Evolutionary conservation across 1,140 invertebrate species (phyloP).

Genomic region (Camponotus pennsylvanicus): DNA sequence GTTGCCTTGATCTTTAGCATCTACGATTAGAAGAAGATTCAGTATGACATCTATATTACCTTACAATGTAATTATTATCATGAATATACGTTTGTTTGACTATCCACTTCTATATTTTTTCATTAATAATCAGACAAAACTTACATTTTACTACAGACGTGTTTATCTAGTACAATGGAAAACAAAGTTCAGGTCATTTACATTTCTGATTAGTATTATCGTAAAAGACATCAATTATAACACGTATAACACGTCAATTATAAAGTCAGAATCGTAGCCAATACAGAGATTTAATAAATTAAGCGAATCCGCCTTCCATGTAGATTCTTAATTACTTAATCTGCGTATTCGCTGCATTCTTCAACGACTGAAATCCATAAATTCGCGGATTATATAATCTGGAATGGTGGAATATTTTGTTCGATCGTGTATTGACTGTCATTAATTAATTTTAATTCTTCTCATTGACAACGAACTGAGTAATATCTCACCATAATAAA

Average conservation of each 20-base stretch:
- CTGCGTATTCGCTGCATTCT: neutral
- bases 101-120: neutral
- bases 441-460: slow-evolving; percentile 12
- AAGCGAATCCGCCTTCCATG: neutral
- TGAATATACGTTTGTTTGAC: neutral
- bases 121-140: neutral
- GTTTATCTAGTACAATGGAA: neutral
- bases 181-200: neutral
- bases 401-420: neutral
- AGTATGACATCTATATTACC: neutral
- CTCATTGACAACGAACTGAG: neutral
- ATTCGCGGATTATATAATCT: neutral
- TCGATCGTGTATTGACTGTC: neutral
- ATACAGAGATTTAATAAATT: neutral
- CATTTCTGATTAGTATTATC: neutral
- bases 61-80: neutral
- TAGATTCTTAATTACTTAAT: neutral
- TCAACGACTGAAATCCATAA: neutral
- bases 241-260: no score
- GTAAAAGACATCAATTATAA: slow-evolving; percentile 1
- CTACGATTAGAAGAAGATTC: neutral
- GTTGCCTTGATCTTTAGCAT: neutral
- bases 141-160: neutral
- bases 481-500: neutral
- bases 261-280: no score